Evolutionary conservation across 2,113 vertebrate species (phyloP).

Genomic region (Apistogramma diplotaenia): DNA sequence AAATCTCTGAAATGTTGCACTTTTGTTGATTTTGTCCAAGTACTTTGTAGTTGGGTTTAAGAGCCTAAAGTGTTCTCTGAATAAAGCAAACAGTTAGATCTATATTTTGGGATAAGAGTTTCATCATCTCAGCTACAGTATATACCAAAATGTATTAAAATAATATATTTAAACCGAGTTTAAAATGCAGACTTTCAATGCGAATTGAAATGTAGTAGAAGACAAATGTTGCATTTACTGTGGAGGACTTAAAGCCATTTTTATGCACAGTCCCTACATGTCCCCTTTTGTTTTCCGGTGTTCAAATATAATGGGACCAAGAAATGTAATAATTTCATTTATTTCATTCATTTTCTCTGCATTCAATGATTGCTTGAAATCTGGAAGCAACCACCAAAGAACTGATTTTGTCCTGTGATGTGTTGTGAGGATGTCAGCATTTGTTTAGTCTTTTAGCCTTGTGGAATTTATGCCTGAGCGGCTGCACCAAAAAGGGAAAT

Average conservation of each 20-base stretch:
- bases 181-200: neutral
- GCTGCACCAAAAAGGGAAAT: no score
- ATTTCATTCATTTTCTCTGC: no score
- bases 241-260: neutral
- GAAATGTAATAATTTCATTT: no score
- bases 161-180: neutral
- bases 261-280: neutral
- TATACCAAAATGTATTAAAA: neutral
- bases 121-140: neutral
- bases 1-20: neutral
- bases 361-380: no score
- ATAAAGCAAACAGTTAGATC: neutral
- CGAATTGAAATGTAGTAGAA: neutral
- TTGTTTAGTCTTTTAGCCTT: no score
- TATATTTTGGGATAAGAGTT: neutral
- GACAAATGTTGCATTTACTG: neutral
- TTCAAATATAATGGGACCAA: no score
- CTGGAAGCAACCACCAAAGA: no score
- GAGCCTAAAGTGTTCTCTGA: neutral
- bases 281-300: no score
- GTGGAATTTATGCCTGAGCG: no score
- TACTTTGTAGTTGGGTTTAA: neutral
- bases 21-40: neutral
- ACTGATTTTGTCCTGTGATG: no score
- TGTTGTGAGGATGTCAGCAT: no score